Evolutionary conservation across 2,888 invertebrate species (phyloP).

Genomic region (Microctonus hyperodae): DNA sequence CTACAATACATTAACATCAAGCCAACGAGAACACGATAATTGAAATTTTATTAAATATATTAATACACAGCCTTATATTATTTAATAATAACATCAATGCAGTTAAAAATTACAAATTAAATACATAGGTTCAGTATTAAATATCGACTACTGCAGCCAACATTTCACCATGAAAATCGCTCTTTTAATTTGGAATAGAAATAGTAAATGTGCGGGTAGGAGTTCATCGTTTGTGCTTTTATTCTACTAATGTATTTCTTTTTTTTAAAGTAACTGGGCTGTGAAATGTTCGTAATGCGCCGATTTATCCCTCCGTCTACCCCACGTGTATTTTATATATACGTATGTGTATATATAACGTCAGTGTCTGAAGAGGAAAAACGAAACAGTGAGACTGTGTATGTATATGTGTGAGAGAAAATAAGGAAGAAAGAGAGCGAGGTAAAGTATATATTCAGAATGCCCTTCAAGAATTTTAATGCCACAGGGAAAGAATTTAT

Average conservation of each 20-base stretch:
- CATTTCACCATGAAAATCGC: too few species aligned
- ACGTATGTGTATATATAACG: slow-evolving; percentile 49
- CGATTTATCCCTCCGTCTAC: not conserved
- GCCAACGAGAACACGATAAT: too few species aligned
- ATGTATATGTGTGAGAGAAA: too few species aligned
- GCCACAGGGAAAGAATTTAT: slow-evolving; percentile 58
- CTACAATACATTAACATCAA: too few species aligned
- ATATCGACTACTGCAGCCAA: too few species aligned
- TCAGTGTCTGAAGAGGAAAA: slow-evolving; percentile 17
- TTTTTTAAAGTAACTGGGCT: not conserved
- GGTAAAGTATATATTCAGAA: slow-evolving; percentile 51
- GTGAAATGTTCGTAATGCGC: not conserved
- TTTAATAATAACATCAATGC: too few species aligned
- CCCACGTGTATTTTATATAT: too few species aligned
- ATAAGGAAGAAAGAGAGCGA: slow-evolving; percentile 26
- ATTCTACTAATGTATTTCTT: not conserved
- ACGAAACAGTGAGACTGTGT: not conserved
- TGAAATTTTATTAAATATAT: too few species aligned
- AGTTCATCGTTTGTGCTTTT: not conserved
- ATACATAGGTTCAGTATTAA: too few species aligned
- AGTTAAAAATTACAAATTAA: too few species aligned
- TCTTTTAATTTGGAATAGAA: too few species aligned
- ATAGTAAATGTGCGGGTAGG: not conserved
- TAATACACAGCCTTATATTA: too few species aligned
- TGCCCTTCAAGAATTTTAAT: slow-evolving; percentile 59